Conservation (phyloP, 2,888 invertebrate genomes). For the Drosophila nigricruria region DNA sequence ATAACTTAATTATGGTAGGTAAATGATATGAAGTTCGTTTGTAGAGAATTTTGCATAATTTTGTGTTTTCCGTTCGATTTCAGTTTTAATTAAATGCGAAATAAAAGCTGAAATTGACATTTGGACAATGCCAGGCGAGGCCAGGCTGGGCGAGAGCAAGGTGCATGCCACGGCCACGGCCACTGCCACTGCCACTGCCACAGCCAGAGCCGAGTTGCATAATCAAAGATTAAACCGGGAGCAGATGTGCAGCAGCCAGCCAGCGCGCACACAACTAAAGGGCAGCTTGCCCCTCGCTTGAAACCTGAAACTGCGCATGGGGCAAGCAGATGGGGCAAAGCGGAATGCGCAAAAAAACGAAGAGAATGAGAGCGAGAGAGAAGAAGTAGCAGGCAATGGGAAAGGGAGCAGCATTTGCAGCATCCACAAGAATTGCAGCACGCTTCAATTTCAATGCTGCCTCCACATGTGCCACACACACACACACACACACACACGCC, state of each 20-base stretch:
- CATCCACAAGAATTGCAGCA: conserved; percentile 48
- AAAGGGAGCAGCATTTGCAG: conserved; percentile 36
- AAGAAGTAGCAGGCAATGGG: not conserved
- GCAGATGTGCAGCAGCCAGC: conserved; percentile 46
- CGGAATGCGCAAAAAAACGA: not conserved
- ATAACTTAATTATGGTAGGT: not conserved
- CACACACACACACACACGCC: not conserved
- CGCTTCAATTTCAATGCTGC: conserved; percentile 53
- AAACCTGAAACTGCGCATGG: conserved; percentile 39
- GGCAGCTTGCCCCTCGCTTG: conserved; percentile 32
- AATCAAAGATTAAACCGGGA: conserved; percentile 56
- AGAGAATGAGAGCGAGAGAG: not conserved
- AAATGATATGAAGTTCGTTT: not conserved
- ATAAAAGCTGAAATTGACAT: not conserved
- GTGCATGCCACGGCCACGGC: conserved; percentile 39
- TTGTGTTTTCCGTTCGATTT: not conserved
- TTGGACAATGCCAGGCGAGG: not conserved
- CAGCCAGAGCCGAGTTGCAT: conserved; percentile 37
- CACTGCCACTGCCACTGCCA: not conserved
- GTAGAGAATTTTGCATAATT: not conserved
- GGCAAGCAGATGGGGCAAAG: conserved; percentile 22
- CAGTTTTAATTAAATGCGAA: conserved; percentile 4
- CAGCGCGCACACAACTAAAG: conserved; percentile 32
- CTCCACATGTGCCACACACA: conserved; percentile 17
- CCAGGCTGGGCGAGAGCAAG: conserved; percentile 22